Conservation (phyloP, 2,797 vertebrate genomes). For the Chanos chanos region DNA sequence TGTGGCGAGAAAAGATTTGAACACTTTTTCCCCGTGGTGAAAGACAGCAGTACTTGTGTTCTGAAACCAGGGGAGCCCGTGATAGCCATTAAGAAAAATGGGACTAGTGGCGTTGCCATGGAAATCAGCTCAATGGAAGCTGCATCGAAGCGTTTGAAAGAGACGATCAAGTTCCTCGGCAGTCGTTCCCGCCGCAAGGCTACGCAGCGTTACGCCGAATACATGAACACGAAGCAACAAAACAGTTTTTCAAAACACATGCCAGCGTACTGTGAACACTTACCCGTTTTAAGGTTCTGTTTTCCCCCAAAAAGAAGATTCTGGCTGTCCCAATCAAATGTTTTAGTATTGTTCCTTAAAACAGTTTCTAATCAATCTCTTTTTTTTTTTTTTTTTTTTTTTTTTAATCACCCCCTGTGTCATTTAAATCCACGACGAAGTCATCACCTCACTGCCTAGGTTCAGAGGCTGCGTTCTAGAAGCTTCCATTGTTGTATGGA, state of each 20-base stretch:
- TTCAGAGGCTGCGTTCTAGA: too few relatives aligned
- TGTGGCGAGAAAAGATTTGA: slow-evolving; percentile 40
- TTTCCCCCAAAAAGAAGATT: too few relatives aligned
- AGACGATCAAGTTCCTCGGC: slow-evolving; percentile 43
- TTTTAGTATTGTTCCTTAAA: too few relatives aligned
- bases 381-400: too few relatives aligned
- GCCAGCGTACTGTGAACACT: too few relatives aligned
- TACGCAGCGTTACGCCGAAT: slow-evolving; percentile 21
- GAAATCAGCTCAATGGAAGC: slow-evolving; percentile 71
- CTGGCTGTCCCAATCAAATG: too few relatives aligned
- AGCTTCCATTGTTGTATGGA: too few relatives aligned
- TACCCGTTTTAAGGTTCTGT: too few relatives aligned
- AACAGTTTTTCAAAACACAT: background rate
- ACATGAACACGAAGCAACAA: background rate
- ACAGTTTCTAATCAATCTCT: too few relatives aligned
- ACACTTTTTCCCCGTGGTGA: slow-evolving; percentile 48
- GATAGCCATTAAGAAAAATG: slow-evolving; percentile 58
- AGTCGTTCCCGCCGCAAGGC: slow-evolving; percentile 34
- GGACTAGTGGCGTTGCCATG: slow-evolving; percentile 55
- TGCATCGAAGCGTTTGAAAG: slow-evolving; percentile 42
- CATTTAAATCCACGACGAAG: too few relatives aligned
- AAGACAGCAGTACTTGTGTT: slow-evolving; percentile 67
- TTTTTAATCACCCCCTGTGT: too few relatives aligned
- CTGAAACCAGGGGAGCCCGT: slow-evolving; percentile 67
- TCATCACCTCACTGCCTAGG: too few relatives aligned